Evolutionary conservation across 2,113 vertebrate genomes (phyloP), one percentile per base, ranked within the genome.

Genomic region (Spheniscus mendiculus): DNA sequence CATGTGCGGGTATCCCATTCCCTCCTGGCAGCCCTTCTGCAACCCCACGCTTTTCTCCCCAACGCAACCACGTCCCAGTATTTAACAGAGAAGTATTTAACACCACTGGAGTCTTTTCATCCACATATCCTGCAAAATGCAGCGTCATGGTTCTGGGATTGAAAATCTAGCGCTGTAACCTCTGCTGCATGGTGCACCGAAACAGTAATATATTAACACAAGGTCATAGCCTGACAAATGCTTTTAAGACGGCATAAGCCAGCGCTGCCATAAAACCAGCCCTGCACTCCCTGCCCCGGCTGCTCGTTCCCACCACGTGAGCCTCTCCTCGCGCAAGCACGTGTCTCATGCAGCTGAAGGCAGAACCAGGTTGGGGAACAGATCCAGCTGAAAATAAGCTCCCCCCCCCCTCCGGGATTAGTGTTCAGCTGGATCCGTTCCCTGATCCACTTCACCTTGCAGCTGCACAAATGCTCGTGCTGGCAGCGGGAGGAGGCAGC

Each of bases 401-500:
- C 2, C 14, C 3, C 42, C 42, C 42, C 7, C 11, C 21, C 21
- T 26, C 7, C 1, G 15, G 94, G 94, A 92, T 96, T 88, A 90
- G 62, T 11, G 36, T 88, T 96, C 94, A 95, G 91, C 93, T 97
- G 96, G 95, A 96, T 47, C 58, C 0, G 1, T 92, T 97, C 96
- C 95, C 95, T 73, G 89, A 77, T 92, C 91, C 95, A 96, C 96
- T 97, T 96, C 95, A 96, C 96, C 95, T 97, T 96, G 93, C 95
- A 96, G 96, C 94, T 97, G 95, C 96, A 96, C 79, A 90, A 86
- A 79, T 27, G 93, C 88, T 85, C 22, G 44, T 49, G 94, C 88
- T 96, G 96, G 96, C 95, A 94, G 89, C 38, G 6, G 82, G 69
- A 91, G 69, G 73, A 91, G 93, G 87, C 82, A 62, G 70, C 44